Evolutionary conservation across 2,888 invertebrate genomes (phyloP).

Genomic region (Ophioninae sp.): DNA sequence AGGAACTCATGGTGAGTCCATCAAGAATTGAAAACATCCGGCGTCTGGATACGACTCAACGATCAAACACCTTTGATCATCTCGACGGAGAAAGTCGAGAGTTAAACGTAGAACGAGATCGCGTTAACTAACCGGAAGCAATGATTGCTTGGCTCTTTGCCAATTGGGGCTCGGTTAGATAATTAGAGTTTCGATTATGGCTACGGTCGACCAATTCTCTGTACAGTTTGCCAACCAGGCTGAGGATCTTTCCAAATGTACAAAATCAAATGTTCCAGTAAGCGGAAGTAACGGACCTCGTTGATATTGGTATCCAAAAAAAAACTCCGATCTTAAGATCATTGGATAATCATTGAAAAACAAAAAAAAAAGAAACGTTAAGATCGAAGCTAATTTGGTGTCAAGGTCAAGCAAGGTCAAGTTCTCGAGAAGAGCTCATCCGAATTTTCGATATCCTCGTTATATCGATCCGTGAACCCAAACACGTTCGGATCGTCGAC

Average conservation of each 20-base stretch:
- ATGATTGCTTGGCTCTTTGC: constrained; percentile 20
- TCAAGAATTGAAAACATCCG: background rate
- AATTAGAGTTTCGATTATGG: constrained; percentile 36
- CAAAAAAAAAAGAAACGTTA: no score
- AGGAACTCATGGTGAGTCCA: constrained; percentile 90
- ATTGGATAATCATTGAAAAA: no score
- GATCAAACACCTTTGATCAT: background rate
- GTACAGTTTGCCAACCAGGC: constrained; percentile 49
- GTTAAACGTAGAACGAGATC: constrained; percentile 25
- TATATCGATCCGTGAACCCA: no score
- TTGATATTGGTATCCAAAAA: no score
- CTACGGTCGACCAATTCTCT: constrained; percentile 49
- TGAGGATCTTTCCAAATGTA: constrained; percentile 54
- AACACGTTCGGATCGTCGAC: no score
- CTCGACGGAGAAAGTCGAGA: constrained; percentile 13
- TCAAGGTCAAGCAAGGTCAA: no score
- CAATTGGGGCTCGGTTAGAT: constrained; percentile 31
- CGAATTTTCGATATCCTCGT: no score
- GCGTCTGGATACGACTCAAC: background rate
- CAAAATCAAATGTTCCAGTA: constrained; percentile 21
- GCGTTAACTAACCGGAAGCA: constrained; percentile 54
- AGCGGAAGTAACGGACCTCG: background rate
- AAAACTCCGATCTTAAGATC: no score
- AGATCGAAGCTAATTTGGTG: no score
- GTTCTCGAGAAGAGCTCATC: no score